Evolutionary conservation across 2,797 vertebrate species (phyloP).

Genomic region (Miichthys miiuy): DNA sequence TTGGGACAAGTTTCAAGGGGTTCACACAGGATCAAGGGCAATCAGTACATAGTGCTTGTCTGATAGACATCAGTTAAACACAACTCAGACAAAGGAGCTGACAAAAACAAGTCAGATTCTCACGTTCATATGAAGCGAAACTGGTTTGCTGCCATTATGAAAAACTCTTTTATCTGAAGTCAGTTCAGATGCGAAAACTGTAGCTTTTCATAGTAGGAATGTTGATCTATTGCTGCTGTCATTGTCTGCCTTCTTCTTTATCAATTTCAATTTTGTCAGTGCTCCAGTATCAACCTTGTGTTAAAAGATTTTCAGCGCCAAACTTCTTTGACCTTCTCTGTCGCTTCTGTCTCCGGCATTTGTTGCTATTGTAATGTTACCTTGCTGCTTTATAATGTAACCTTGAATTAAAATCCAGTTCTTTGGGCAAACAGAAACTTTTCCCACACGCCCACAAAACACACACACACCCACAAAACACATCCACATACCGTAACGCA

Average conservation of each 20-base stretch:
- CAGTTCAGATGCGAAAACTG: neutral
- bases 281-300: constrained; percentile 15
- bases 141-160: neutral
- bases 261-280: constrained; percentile 9
- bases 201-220: constrained; percentile 14
- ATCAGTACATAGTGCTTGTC: constrained; percentile 46
- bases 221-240: constrained; percentile 17
- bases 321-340: constrained; percentile 38
- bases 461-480: constrained; percentile 27
- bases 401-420: constrained; percentile 42
- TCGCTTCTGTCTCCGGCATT: neutral
- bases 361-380: constrained; percentile 2
- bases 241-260: constrained; percentile 20
- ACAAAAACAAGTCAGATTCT: constrained; percentile 12
- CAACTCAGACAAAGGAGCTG: neutral
- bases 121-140: neutral
- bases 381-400: constrained; percentile 2
- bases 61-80: constrained; percentile 33
- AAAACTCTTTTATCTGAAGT: constrained; percentile 21
- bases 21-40: constrained; percentile 59
- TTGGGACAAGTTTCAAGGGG: constrained; percentile 40
- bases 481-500: neutral
- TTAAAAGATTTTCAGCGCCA: constrained; percentile 25
- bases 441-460: constrained; percentile 33
- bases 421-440: constrained; percentile 29